These are phyloP conservation scores for Pseudomyrmex concolor DNA, from an alignment of 1,140 invertebrate genomes.

Conservation along the genomic window DNA sequence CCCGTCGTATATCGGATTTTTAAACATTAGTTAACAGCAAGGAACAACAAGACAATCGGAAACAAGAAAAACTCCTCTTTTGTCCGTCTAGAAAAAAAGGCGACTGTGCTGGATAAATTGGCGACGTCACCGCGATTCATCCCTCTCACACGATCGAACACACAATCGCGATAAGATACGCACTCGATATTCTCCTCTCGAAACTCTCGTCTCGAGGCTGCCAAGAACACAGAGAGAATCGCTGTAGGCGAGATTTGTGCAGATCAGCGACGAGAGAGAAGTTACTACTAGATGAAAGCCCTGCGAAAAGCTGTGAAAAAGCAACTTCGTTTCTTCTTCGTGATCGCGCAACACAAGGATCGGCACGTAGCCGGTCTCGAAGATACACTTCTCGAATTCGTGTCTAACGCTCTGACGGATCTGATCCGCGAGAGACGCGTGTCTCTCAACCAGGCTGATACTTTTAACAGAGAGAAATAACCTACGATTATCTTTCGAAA, in stretches of 20 bases:
- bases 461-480: neutral
- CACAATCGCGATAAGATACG: neutral
- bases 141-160: neutral
- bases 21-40: constrained; percentile 32
- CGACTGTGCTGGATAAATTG: neutral
- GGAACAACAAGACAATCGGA: constrained; percentile 17
- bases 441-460: constrained; percentile 1
- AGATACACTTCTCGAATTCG: neutral
- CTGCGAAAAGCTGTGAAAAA: constrained; percentile 33
- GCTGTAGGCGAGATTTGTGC: constrained; percentile 44
- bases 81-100: neutral
- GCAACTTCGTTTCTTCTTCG: neutral
- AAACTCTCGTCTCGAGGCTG: constrained; percentile 40
- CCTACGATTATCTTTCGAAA: neutral
- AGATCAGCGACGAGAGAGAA: constrained; percentile 41
- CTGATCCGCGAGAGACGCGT: neutral
- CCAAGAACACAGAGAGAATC: constrained; percentile 53
- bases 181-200: neutral
- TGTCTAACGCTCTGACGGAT: neutral
- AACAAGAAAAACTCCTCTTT: neutral
- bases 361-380: neutral
- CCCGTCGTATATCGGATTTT: neutral
- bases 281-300: constrained; percentile 29
- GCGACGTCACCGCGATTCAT: neutral
- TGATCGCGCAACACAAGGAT: constrained; percentile 11